Conservation (phyloP, 1,140 invertebrate genomes). For the Lasaia peninsularis region DNA sequence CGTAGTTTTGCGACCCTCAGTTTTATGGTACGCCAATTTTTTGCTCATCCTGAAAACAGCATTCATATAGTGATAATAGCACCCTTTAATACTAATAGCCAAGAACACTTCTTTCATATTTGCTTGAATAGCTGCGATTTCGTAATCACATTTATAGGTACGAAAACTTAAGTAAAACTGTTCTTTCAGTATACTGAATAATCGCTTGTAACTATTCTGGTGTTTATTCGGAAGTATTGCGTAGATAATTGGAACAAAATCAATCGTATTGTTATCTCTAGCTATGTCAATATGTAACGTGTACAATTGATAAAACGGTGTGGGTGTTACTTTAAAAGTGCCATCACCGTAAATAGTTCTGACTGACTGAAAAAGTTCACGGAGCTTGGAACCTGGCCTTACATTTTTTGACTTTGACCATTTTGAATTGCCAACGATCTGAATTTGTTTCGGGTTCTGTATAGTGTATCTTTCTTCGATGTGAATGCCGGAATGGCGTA, state of each 20-base stretch:
- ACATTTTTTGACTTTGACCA: too few species aligned
- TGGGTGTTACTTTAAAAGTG: too few species aligned
- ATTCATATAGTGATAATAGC: not conserved
- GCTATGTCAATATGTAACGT: not conserved
- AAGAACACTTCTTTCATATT: not conserved
- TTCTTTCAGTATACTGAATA: not conserved
- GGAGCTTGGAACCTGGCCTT: too few species aligned
- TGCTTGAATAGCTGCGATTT: not conserved
- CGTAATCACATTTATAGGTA: not conserved
- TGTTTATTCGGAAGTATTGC: not conserved
- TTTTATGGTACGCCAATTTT: not conserved
- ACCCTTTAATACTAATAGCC: not conserved
- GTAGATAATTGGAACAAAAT: not conserved
- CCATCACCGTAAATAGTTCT: too few species aligned
- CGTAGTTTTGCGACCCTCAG: not conserved
- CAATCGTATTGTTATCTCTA: not conserved
- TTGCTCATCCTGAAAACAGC: not conserved
- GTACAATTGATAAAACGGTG: slow-evolving; percentile 3
- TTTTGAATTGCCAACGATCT: too few species aligned
- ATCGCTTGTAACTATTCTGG: not conserved
- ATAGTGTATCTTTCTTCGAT: too few species aligned
- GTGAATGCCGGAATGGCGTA: too few species aligned
- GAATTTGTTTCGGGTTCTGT: too few species aligned
- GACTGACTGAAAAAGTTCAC: too few species aligned
- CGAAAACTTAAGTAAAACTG: not conserved